Conservation (phyloP, 2,888 invertebrate species). For the Drosophila emarginata region DNA sequence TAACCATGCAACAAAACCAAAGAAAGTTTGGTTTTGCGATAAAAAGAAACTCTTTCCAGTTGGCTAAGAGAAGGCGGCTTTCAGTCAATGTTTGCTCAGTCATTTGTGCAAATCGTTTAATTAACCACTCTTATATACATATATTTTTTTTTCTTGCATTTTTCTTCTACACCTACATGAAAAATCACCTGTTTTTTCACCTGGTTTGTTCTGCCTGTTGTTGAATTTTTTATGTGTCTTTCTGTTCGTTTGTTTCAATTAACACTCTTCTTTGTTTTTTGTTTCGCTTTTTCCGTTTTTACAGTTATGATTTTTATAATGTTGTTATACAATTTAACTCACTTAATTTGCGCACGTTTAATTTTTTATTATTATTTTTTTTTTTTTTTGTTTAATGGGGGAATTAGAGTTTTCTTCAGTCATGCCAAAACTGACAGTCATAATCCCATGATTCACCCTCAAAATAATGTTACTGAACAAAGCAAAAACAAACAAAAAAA, state of each 20-base stretch:
- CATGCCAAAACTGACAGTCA: conserved; percentile 48
- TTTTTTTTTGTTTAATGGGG: conserved; percentile 27
- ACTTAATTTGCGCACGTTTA: conserved; percentile 70
- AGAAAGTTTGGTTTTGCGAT: conserved; percentile 81
- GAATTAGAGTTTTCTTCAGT: conserved; percentile 21
- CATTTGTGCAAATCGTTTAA: conserved; percentile 43
- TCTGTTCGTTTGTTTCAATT: conserved; percentile 26
- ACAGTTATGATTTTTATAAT: conserved; percentile 34
- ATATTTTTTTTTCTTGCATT: conserved; percentile 30
- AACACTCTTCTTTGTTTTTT: conserved; percentile 16
- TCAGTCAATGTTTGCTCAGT: conserved; percentile 53
- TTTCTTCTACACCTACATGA: conserved; percentile 12
- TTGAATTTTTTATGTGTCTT: conserved; percentile 32
- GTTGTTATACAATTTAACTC: conserved; percentile 56
- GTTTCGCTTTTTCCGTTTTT: conserved; percentile 24
- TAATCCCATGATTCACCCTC: conserved; percentile 36
- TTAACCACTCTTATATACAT: conserved; percentile 14
- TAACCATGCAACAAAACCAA: conserved; percentile 57
- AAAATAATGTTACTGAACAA: conserved; percentile 36
- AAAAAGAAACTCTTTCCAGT: conserved; percentile 79
- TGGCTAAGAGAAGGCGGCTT: conserved; percentile 51
- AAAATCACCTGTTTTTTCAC: conserved; percentile 29
- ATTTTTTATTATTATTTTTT: conserved; percentile 36
- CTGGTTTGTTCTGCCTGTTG: conserved; percentile 52
- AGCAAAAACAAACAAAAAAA: conserved; percentile 28